Evolutionary conservation across 2,113 vertebrate genomes (phyloP).

Genomic region (Apteryx mantelli): DNA sequence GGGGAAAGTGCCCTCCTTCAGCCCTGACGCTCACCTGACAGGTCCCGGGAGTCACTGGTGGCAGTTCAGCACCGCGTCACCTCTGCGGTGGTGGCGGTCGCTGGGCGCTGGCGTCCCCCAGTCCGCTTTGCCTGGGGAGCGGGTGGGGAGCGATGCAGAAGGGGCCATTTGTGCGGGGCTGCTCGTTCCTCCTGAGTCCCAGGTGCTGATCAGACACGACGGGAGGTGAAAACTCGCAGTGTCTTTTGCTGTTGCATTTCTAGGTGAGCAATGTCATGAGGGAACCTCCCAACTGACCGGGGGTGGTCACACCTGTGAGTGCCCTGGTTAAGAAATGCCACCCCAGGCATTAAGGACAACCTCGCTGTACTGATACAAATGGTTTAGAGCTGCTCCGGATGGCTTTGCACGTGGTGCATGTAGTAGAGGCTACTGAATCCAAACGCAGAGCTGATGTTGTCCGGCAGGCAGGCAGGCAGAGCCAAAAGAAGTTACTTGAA

Average conservation of each 20-base stretch:
- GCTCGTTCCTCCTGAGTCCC: neutral
- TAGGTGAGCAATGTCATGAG: neutral
- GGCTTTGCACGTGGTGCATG: neutral
- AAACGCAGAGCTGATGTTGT: neutral
- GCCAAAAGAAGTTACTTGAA: neutral
- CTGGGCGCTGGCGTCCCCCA: neutral
- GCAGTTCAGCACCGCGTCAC: fast-evolving
- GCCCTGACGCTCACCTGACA: neutral
- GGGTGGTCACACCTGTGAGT: neutral
- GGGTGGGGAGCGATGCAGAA: neutral
- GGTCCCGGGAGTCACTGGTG: fast-evolving
- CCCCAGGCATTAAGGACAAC: neutral
- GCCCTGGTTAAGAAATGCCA: neutral
- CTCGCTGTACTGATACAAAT: neutral
- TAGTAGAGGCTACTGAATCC: neutral
- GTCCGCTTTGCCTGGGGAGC: neutral
- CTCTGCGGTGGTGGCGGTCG: neutral
- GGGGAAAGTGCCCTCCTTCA: conserved; percentile 22
- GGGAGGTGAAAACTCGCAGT: neutral
- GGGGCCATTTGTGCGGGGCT: neutral
- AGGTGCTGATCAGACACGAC: neutral
- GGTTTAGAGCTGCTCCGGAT: neutral
- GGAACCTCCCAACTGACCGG: neutral
- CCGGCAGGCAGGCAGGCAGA: neutral
- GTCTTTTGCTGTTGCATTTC: neutral